Evolutionary conservation across 2,113 vertebrate species (phyloP).

Genomic region (Myxocyprinus asiaticus): DNA sequence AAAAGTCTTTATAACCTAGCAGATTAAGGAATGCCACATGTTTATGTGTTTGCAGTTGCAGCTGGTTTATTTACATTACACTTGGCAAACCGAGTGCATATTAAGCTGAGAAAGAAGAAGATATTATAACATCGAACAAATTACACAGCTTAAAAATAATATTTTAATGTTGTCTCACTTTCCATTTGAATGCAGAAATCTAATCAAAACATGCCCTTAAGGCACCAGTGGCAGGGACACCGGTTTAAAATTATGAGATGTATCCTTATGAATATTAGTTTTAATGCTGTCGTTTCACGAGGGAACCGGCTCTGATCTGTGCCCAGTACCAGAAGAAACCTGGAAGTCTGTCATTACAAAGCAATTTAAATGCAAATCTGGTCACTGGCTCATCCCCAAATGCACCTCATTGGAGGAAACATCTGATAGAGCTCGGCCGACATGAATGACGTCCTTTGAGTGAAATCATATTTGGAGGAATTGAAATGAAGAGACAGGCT

Average conservation of each 20-base stretch:
- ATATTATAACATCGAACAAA: too few relatives aligned
- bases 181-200: background rate
- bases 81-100: too few relatives aligned
- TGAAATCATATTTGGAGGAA: slow-evolving; percentile 19
- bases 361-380: slow-evolving; percentile 49
- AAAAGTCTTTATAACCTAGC: too few relatives aligned
- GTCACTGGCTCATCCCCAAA: background rate
- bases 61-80: too few relatives aligned
- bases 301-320: slow-evolving; percentile 1
- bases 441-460: slow-evolving; percentile 31
- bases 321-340: slow-evolving; percentile 1
- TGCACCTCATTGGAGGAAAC: slow-evolving; percentile 5
- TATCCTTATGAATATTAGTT: slow-evolving; percentile 8
- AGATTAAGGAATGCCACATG: too few relatives aligned
- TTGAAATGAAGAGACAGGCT: slow-evolving; percentile 20
- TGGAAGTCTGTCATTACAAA: slow-evolving; percentile 35
- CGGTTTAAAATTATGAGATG: slow-evolving; percentile 6
- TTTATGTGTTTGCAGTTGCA: too few relatives aligned
- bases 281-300: too few relatives aligned
- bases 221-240: background rate
- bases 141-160: too few relatives aligned
- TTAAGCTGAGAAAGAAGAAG: too few relatives aligned
- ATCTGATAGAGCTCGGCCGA: slow-evolving; percentile 7
- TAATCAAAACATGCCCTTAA: slow-evolving; percentile 20
- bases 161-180: slow-evolving; percentile 1